Evolutionary conservation across 2,797 vertebrate genomes (phyloP), one percentile per base, ranked within the genome.

Genomic region (Thunnus albacares): DNA sequence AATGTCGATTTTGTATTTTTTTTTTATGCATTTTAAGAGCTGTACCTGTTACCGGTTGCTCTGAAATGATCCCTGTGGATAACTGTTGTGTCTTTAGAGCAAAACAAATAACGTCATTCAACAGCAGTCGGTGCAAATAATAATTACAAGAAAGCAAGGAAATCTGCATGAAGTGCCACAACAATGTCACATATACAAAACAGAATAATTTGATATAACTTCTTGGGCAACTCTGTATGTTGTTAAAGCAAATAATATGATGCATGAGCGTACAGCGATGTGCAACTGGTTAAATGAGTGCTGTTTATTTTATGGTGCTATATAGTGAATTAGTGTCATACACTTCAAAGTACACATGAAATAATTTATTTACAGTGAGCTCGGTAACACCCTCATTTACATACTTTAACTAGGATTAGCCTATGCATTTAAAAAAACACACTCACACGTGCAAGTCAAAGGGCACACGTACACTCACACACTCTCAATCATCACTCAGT

Each of bases 1-100:
- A 96, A 95, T 96, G 98, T 98, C 97, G 95, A 97, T 98, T 97
- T 96, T 89, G 93, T 94, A 93, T 95, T 83, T 83, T 70, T 78
- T 85, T 82, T 70, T 78, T 68, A 69, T 45, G 81, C 57, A 53
- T 86, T 96, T 96, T 95, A 93, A 96, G 96, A 96, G 96, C 95
- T 89, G 94, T 92, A 96, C 95, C 95, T 96, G 95, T 96, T 97
- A 95, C 94, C 94, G n/a, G 96, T 95, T 94, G 96, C 93, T 95
- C 94, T 94, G 94, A 92, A 73, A 47, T 90, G 92, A 95, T 96
- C 89, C 84, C 81, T 13, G 84, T 22, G 67, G 88, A 87, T 68
- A 61, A 67, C n/a, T 12, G 15, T 26, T 56, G 84, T 28, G 77
- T 71, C 60, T 81, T 38, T 9, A 17, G 64, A 78, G 76, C 33